These are phyloP conservation scores for Synergus laeviventris DNA, from an alignment of 2,888 invertebrate genomes.

Conservation along the genomic window DNA sequence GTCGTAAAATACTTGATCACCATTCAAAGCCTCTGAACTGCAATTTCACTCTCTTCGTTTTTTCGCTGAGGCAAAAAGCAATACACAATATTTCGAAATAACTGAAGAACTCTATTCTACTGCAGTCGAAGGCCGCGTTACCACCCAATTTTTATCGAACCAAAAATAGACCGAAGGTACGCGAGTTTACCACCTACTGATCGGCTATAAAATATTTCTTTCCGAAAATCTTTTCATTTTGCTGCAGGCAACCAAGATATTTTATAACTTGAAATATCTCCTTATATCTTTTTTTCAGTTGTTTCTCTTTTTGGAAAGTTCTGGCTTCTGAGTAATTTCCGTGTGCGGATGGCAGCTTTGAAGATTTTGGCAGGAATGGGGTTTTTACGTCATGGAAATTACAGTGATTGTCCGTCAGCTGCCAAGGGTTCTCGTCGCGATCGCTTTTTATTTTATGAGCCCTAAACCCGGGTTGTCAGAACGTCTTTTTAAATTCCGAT, in stretches of 20 bases:
- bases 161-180: slow-evolving; percentile 5
- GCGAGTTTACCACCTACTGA: slow-evolving; percentile 27
- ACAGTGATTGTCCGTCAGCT: slow-evolving; percentile 59
- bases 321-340: slow-evolving; percentile 18
- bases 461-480: slow-evolving; percentile 48
- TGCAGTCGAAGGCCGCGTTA: background rate
- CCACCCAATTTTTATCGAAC: slow-evolving; percentile 16
- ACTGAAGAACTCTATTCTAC: slow-evolving; percentile 8
- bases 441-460: slow-evolving; percentile 51
- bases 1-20: slow-evolving; percentile 39
- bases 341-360: slow-evolving; percentile 17
- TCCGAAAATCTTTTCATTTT: slow-evolving; percentile 19
- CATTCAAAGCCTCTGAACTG: slow-evolving; percentile 19
- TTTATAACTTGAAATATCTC: slow-evolving; percentile 21
- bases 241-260: background rate
- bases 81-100: slow-evolving; percentile 10
- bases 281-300: background rate
- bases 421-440: slow-evolving; percentile 41
- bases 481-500: slow-evolving; percentile 37
- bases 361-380: slow-evolving; percentile 49
- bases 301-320: background rate
- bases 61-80: background rate
- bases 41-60: slow-evolving; percentile 15
- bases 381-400: slow-evolving; percentile 65
- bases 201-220: slow-evolving; percentile 9